phyloP scores from a whole-genome alignment of 1,140 invertebrate genomes.

The Yoshiicerus persimilis region DNA sequence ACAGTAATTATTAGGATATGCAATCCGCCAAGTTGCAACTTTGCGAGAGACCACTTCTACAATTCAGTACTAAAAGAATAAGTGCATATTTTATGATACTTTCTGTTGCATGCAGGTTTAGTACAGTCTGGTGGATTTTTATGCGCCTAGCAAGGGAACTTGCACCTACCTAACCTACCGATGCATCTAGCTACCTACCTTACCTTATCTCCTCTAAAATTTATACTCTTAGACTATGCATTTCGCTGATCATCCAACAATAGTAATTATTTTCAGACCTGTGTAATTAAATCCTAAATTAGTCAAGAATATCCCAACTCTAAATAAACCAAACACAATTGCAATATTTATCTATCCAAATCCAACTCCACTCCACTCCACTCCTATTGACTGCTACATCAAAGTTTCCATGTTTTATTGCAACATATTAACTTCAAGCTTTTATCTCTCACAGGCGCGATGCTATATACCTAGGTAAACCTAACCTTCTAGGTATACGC shows the following conservation, averaged over 20 bases:
- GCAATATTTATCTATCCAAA: background rate
- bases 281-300: background rate
- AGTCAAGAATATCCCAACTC: background rate
- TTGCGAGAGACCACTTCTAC: background rate
- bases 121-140: too few species aligned
- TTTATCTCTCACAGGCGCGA: too few species aligned
- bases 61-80: background rate
- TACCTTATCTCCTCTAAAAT: background rate
- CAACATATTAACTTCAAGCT: background rate
- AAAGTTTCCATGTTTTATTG: background rate
- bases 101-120: too few species aligned
- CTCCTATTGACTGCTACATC: background rate
- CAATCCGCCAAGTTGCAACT: too few species aligned
- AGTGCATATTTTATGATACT: background rate
- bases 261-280: background rate
- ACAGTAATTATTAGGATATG: background rate
- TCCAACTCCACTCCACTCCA: background rate
- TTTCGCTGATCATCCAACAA: background rate
- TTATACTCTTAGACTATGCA: background rate
- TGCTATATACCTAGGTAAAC: too few species aligned
- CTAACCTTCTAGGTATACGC: too few species aligned
- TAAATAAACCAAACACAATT: background rate
- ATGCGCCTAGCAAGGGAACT: background rate
- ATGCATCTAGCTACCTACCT: background rate
- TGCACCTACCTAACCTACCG: background rate